Conservation (phyloP, 2,113 vertebrate species). For the Butastur rufipennis region DNA sequence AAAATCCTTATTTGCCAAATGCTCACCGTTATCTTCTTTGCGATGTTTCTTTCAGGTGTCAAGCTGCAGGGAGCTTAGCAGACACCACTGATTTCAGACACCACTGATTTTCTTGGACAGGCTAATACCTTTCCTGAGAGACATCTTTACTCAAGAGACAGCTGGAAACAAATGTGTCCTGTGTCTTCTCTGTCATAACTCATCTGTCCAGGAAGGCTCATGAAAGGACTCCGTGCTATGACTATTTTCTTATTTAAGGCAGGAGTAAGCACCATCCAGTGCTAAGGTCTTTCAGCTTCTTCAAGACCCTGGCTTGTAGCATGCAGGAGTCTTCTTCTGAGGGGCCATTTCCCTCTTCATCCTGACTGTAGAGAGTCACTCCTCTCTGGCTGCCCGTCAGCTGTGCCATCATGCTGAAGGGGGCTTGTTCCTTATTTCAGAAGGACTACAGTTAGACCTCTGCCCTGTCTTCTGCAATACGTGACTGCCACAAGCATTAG, state of each 20-base stretch:
- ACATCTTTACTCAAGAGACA: not conserved
- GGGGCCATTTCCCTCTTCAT: not conserved
- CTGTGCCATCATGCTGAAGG: not conserved
- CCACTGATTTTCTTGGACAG: not conserved
- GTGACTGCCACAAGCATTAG: not conserved
- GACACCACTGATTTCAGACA: slow-evolving; percentile 1
- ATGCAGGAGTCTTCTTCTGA: not conserved
- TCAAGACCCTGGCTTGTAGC: not conserved
- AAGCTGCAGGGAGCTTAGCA: not conserved
- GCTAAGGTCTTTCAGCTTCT: not conserved
- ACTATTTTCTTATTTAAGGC: not conserved
- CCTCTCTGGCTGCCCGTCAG: not conserved
- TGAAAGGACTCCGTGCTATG: not conserved
- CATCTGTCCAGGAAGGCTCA: not conserved
- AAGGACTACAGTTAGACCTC: not conserved
- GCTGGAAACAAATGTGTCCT: not conserved
- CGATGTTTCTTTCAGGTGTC: slow-evolving; percentile 35
- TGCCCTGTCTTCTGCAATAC: not conserved
- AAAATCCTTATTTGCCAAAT: slow-evolving; percentile 66
- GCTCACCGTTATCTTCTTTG: slow-evolving; percentile 61
- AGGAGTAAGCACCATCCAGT: not conserved
- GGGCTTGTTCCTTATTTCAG: not conserved
- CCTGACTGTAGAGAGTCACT: not conserved
- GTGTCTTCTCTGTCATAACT: not conserved
- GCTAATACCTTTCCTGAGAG: slow-evolving; percentile 39